Evolutionary conservation across 1,140 invertebrate genomes (phyloP).

Genomic region (Temnothorax curvispinosus): DNA sequence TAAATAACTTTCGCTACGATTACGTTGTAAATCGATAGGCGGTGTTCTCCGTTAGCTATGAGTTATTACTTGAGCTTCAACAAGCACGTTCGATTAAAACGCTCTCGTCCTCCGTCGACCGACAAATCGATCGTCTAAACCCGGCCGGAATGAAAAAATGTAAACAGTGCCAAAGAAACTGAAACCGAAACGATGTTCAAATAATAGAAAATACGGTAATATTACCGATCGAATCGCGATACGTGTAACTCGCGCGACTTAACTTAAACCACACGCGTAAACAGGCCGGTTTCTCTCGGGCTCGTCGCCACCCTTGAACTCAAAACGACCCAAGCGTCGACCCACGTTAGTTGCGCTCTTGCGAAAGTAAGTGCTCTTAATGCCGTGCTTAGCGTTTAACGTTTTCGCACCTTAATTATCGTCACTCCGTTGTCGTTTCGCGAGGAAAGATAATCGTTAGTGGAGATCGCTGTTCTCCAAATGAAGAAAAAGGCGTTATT

Average conservation of each 20-base stretch:
- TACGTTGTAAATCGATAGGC: conserved; percentile 17
- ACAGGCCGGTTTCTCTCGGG: conserved; percentile 51
- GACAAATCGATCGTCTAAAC: conserved; percentile 29
- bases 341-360: conserved; percentile 38
- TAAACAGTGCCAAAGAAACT: conserved; percentile 65
- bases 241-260: conserved; percentile 33
- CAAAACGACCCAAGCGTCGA: conserved; percentile 6
- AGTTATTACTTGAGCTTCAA: not conserved
- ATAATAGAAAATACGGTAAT: conserved; percentile 4
- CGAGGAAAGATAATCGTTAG: conserved; percentile 5
- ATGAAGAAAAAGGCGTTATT: not conserved
- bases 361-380: conserved; percentile 71
- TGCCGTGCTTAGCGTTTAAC: conserved; percentile 60
- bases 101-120: conserved; percentile 29
- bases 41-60: conserved; percentile 45
- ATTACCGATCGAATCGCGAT: conserved; percentile 12
- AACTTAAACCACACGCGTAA: conserved; percentile 52
- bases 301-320: conserved; percentile 29
- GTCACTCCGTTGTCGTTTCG: conserved; percentile 49
- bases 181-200: conserved; percentile 33
- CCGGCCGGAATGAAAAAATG: conserved; percentile 28
- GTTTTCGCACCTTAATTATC: conserved; percentile 5
- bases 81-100: conserved; percentile 36
- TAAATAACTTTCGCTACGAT: conserved; percentile 51
- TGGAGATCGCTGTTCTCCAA: not conserved